Evolutionary conservation across 2,797 vertebrate species (phyloP).

Genomic region (Diplodus sargus): DNA sequence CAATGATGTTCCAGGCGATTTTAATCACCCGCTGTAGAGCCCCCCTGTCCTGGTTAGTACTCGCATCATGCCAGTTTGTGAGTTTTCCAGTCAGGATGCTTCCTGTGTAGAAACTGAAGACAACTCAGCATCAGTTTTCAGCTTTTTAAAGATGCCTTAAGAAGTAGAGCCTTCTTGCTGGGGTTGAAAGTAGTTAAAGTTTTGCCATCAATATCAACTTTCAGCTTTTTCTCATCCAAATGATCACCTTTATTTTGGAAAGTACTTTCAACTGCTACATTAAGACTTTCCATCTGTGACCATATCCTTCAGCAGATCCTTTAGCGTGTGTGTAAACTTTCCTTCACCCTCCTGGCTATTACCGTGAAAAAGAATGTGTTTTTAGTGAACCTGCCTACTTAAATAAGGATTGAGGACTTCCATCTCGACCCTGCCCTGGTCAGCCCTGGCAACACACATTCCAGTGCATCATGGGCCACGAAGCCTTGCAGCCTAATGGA

Average conservation of each 20-base stretch:
- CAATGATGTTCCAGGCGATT: too few relatives aligned
- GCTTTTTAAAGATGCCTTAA: too few relatives aligned
- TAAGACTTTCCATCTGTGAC: not conserved
- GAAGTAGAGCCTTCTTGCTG: not conserved
- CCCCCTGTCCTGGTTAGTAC: too few relatives aligned
- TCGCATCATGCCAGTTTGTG: too few relatives aligned
- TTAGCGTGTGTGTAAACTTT: slow-evolving; percentile 10
- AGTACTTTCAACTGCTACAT: not conserved
- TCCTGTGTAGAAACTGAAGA: too few relatives aligned
- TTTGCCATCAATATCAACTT: not conserved
- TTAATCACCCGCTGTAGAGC: too few relatives aligned
- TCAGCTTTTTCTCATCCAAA: not conserved
- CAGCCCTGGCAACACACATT: slow-evolving; percentile 46
- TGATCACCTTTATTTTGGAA: not conserved
- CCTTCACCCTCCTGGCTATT: slow-evolving; percentile 26
- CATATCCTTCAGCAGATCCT: not conserved
- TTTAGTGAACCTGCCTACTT: slow-evolving; percentile 44
- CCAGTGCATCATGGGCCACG: slow-evolving; percentile 53
- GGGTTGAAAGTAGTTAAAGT: not conserved
- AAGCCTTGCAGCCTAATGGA: slow-evolving; percentile 57
- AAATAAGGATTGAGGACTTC: slow-evolving; percentile 57
- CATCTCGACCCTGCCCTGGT: slow-evolving; percentile 36
- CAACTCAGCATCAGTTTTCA: too few relatives aligned
- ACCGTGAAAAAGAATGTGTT: slow-evolving; percentile 39
- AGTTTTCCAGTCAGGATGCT: too few relatives aligned